These are phyloP conservation scores for Atlantisia rogersi DNA, from an alignment of 2,113 vertebrate genomes.

Conservation along the genomic window DNA sequence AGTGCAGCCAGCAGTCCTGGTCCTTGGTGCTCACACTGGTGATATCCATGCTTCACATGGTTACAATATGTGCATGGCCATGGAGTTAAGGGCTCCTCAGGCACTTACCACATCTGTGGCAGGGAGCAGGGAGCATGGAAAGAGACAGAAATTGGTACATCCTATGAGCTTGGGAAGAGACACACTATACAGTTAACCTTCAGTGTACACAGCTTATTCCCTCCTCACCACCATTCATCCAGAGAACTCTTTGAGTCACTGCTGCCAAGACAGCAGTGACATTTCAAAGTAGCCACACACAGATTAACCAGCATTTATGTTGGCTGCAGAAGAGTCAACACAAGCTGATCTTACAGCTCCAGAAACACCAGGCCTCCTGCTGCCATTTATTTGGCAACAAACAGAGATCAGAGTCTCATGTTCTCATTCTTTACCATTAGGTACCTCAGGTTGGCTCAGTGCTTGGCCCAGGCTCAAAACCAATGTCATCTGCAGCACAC, in stretches of 20 bases:
- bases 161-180: background rate
- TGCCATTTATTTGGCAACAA: background rate
- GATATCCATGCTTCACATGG: fast-evolving
- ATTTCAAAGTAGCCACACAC: background rate
- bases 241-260: background rate
- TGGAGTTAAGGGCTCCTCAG: background rate
- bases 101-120: background rate
- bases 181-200: background rate
- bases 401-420: background rate
- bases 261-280: background rate
- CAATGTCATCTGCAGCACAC: background rate
- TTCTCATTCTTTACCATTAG: background rate
- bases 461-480: background rate
- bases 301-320: background rate
- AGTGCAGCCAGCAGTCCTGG: background rate
- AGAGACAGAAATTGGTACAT: background rate
- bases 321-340: background rate
- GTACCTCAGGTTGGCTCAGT: background rate
- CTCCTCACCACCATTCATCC: background rate
- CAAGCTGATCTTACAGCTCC: background rate
- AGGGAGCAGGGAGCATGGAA: background rate
- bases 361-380: background rate
- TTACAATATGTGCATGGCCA: background rate
- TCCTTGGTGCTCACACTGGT: background rate
- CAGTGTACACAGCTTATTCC: background rate